Evolutionary conservation across 2,797 vertebrate species (phyloP), one percentile per base, ranked within the genome.

Genomic region (Rhynchonycteris naso): DNA sequence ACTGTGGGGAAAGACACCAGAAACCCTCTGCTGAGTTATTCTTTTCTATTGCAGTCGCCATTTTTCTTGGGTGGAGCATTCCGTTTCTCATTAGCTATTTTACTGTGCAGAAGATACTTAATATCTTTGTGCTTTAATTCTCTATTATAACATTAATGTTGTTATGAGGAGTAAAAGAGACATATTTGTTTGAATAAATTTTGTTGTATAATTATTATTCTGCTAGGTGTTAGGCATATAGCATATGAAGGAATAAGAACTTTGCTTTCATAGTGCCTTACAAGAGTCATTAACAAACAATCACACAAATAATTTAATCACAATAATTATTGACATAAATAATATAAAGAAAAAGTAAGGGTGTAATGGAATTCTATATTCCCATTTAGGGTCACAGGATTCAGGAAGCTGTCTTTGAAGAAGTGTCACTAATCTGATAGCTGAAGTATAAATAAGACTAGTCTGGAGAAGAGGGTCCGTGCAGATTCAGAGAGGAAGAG

Each of bases 91-190:
- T 59, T 89, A 90, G 33, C 58, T 93, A 18, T 87, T 30, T 81
- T 89, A 22, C 78, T 30, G 0, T 72, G 82, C 19, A 52, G 43
- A 88, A 43, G 26, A 61, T 66, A 33, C 68, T 87, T 91, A 82
- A 54, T 86, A 94, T 91, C 18, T 82, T 28, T 78, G 69, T 87
- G 85, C 11, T 65, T 95, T 8, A 65, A 59, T 19, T 4, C 33
- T 93, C 7, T 66, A 68, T 54, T 88, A 85, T 88, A 80, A 93
- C 90, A 56, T 90, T 56, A 84, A 59, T 66, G 43, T 30, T 88
- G 24, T 85, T 78, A 38, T 59, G 33, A 90, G n/a, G 13, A 63
- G 78, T 92, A 68, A 83, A 61, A 21, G 30, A 87, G 19, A 82
- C 61, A 11, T n/a, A 11, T 66, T 94, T 12, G 35, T 59, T 92